These are phyloP conservation scores for Meteorus colon DNA, from an alignment of 2,888 invertebrate species.

Conservation along the genomic window DNA sequence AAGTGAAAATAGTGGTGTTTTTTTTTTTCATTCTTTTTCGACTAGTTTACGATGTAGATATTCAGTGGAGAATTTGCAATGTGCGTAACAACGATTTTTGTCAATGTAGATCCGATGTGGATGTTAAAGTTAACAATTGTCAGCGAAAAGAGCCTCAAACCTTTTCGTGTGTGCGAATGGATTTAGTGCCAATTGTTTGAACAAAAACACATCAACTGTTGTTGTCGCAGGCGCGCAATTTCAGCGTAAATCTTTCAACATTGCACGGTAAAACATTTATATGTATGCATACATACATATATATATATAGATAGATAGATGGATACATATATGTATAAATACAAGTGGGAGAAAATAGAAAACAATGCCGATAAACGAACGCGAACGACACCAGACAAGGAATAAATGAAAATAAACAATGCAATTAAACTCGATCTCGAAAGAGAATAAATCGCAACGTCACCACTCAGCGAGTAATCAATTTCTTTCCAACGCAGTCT, in stretches of 20 bases:
- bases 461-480: conserved; percentile 35
- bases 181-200: conserved; percentile 11
- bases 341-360: conserved; percentile 17
- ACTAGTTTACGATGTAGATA: background rate
- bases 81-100: background rate
- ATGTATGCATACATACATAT: background rate
- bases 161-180: background rate
- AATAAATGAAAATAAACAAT: conserved; percentile 25
- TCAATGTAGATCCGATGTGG: background rate
- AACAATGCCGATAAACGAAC: conserved; percentile 37
- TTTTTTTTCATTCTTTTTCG: background rate
- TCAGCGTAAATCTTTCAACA: conserved; percentile 16
- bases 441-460: conserved; percentile 29
- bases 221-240: conserved; percentile 14
- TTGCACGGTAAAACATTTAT: conserved; percentile 1
- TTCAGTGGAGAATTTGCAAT: background rate
- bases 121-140: conserved; percentile 6
- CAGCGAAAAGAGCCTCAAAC: background rate
- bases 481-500: conserved; percentile 33
- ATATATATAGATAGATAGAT: background rate
- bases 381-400: background rate
- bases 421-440: conserved; percentile 28
- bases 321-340: background rate
- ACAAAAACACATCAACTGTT: conserved; percentile 12
- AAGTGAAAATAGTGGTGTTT: background rate